These are phyloP conservation scores for Steatornis caripensis DNA, from an alignment of 2,113 vertebrate genomes.

Conservation along the genomic window DNA sequence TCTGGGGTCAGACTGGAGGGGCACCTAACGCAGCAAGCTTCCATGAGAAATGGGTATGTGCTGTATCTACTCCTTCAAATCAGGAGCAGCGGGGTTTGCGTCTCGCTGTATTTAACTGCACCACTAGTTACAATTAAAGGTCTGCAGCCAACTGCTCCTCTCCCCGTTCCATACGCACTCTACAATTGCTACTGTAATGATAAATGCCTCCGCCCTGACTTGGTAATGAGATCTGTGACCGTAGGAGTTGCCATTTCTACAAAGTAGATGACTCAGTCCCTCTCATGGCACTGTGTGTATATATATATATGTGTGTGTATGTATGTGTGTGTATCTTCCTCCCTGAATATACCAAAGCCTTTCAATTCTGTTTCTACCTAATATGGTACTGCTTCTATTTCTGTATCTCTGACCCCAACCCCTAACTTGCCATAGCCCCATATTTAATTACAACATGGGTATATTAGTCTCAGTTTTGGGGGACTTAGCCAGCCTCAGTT, in stretches of 20 bases:
- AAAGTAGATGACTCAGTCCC: background rate
- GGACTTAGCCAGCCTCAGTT: background rate
- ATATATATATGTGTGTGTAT: no score
- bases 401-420: background rate
- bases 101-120: background rate
- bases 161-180: background rate
- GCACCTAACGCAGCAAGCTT: background rate
- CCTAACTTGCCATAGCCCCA: background rate
- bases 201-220: background rate
- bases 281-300: background rate
- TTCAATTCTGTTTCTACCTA: background rate
- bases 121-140: background rate
- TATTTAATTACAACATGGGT: background rate
- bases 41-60: rapidly evolving
- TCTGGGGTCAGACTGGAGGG: background rate
- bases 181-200: background rate
- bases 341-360: background rate
- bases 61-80: background rate
- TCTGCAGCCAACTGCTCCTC: background rate
- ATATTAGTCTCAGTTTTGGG: background rate
- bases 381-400: background rate
- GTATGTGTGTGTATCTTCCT: background rate
- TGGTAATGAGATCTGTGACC: background rate
- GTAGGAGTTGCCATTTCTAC: background rate
- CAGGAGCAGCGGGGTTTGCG: background rate